phyloP scores from a whole-genome alignment of 2,113 vertebrate species.

The Lutjanus erythropterus region DNA sequence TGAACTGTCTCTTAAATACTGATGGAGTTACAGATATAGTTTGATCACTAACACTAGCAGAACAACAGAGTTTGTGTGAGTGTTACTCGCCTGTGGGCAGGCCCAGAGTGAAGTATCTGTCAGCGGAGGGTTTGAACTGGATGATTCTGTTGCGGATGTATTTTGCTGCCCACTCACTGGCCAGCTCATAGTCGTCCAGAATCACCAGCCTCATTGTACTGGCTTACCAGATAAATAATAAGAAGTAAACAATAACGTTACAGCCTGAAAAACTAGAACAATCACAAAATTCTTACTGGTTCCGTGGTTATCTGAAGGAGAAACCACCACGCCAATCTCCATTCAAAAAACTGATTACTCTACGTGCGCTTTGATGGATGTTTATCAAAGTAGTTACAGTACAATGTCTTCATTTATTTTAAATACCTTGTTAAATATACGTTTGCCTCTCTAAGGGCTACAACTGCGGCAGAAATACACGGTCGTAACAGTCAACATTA shows the following conservation, averaged over 20 bases:
- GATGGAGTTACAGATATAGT: neutral
- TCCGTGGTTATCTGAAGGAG: neutral
- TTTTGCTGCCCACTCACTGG: conserved; percentile 98
- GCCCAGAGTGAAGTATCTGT: conserved; percentile 93
- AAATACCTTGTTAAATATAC: neutral
- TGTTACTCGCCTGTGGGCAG: conserved; percentile 90
- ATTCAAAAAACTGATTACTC: neutral
- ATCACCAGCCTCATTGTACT: conserved; percentile 93
- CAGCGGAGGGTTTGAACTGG: conserved; percentile 90
- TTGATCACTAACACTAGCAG: accelerated
- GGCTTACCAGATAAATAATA: neutral
- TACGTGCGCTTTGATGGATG: too few species aligned
- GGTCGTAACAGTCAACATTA: too few species aligned
- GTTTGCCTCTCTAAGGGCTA: neutral
- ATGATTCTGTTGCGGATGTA: conserved; percentile 97
- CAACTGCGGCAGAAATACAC: too few species aligned
- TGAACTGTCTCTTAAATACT: too few species aligned
- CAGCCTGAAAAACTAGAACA: neutral
- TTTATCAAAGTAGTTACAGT: neutral
- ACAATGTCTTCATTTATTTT: neutral
- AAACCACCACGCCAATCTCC: neutral
- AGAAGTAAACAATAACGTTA: neutral
- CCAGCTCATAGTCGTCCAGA: conserved; percentile 94
- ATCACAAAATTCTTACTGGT: too few species aligned
- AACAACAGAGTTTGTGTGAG: accelerated